Base-by-base conservation (phyloP, 2,797 vertebrate species). In the Natrix natrix region DNA sequence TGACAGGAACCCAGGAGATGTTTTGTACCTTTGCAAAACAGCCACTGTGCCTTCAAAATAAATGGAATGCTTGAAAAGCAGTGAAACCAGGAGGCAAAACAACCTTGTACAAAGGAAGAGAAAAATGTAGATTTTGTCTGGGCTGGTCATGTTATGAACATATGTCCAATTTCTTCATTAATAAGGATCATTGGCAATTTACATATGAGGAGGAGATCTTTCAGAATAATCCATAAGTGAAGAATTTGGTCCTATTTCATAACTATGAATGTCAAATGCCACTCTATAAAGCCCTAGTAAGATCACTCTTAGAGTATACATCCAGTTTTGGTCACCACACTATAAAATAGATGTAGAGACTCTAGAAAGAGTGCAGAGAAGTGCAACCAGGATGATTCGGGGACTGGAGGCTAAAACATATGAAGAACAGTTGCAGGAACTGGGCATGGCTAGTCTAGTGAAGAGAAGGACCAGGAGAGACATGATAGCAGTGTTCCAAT, bases 11-110 rank as follows among this genome's bases (percentile, higher is more conserved):
- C 74, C 20, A 83, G 37, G 37, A 83, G 10, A 22, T 83, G 37
- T 14, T 61, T 4, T 93, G 87, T 56, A 57, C 83, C 89, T 95
- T 90, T 93, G 37, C 69, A 89, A 94, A 94, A 88, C 28, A 94
- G 91, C 48, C 56, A 66, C 0, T 0, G 3, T 37, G 61, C 32
- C 78, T 60, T 32, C 88, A 90, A 92, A 95, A 94, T 94, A 90
- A 91, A 61, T 28, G 37, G 63, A 26, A 93, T 88, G 16, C 55
- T 78, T 90, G 66, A 37, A 87, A 93, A 95, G 86, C 2, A 66
- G 16, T 63, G 86, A 90, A 69, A 90, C 93, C 69, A 83, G 92
- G 37, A 43, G 37, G 54, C 60, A 13, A 61, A 37, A 14, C 2
- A 91, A 13, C 13, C 43, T 43, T 37, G 0, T 89, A 74, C 74